Base-by-base conservation (phyloP, 2,888 invertebrate species). In the Mylabris sibirica region DNA sequence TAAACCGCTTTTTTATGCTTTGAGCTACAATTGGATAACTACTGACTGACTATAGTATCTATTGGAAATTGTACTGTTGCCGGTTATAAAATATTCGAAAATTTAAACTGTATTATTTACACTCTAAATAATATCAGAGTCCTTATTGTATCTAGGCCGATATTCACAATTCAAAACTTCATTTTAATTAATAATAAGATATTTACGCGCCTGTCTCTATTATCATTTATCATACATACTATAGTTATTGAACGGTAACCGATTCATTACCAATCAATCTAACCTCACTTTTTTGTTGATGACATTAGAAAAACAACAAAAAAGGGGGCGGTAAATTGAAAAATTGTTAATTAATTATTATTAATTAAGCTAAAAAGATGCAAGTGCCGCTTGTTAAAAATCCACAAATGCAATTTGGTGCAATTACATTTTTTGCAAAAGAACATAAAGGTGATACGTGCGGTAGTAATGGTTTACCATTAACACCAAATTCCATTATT, bases 401-500 rank as follows among this genome's bases (percentile, higher is more conserved):
- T 66, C 85, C 86, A 59, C 85, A 87, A 75, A 82, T 87, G 78
- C 86, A 87, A 76, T 91, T 98, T 81, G 95, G 95, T n/a, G 94
- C 95, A 6, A 91, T 92, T 78, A 97, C 97, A 24, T 97, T 95
- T 84, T 96, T 96, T 84, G 97, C 97, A 0, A 93, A 92, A 80
- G 91, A 92, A 79, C 96, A 97, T 84, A 94, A 95, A 12, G 92
- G 93, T 34, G 96, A 97, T 84, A 91, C 92, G 64, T 98, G 98
- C 84, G 98, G 98, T 11, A 95, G 95, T 75, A 99, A 99, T 86
- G 98, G 99, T 1, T 86, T 99, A 61, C 99, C 99, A 0, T 87
- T 98, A 22, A 98, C 98, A 1, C 98, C 98, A 2, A 98, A 98
- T 85, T 97, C 98, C 0, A 96, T 98, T 71, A 94, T 95, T 66